Conservation (phyloP, 2,888 invertebrate species). For the Parnassius apollo region DNA sequence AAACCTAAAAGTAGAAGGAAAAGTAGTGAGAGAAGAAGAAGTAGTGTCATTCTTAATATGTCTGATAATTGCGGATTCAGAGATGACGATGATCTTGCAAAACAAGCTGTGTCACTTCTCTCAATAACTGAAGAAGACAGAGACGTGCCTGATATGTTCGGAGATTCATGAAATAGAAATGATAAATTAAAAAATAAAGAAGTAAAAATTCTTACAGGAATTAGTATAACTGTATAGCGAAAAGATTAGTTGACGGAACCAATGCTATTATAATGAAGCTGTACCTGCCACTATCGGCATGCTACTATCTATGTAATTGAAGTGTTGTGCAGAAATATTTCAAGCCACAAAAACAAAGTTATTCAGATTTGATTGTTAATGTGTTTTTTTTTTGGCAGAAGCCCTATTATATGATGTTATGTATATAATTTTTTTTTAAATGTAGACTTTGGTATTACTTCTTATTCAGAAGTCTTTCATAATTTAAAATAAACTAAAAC, state of each 20-base stretch:
- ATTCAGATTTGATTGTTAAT: too few relatives aligned
- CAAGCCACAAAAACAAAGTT: too few relatives aligned
- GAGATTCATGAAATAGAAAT: conserved; percentile 30
- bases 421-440: too few relatives aligned
- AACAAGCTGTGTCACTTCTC: conserved; percentile 60
- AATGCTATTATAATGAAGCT: neutral
- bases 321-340: too few relatives aligned
- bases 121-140: conserved; percentile 58
- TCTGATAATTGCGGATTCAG: conserved; percentile 51
- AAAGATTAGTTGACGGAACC: too few relatives aligned
- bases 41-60: conserved; percentile 49
- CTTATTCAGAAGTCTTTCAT: too few relatives aligned
- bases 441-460: too few relatives aligned
- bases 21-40: conserved; percentile 41
- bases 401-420: too few relatives aligned
- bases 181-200: neutral
- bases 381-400: too few relatives aligned
- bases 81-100: conserved; percentile 53
- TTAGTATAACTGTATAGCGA: neutral
- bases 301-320: neutral
- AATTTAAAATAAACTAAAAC: too few relatives aligned
- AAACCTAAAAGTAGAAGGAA: conserved; percentile 37
- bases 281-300: neutral
- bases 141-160: conserved; percentile 49
- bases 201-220: neutral